These are phyloP conservation scores for Willisornis vidua DNA, from an alignment of 2,113 vertebrate species.

Conservation along the genomic window DNA sequence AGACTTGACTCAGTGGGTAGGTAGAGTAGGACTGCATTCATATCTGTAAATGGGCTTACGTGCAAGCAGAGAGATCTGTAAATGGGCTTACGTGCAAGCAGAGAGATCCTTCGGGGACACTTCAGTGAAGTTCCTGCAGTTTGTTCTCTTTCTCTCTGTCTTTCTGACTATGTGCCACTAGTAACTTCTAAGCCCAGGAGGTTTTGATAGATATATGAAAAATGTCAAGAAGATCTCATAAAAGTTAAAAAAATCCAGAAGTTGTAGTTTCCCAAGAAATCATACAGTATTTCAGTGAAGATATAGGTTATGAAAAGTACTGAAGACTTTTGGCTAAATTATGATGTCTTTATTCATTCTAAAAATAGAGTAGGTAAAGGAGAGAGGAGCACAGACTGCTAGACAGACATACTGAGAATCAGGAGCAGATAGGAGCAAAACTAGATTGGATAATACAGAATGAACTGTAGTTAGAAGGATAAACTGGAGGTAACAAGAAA, in stretches of 20 bases:
- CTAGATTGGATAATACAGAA: neutral
- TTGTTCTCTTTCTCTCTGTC: neutral
- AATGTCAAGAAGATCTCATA: neutral
- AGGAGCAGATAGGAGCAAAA: neutral
- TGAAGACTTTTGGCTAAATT: neutral
- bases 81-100: neutral
- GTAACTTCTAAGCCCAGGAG: neutral
- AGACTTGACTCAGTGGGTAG: neutral
- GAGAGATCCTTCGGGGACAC: neutral
- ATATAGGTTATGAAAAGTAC: neutral
- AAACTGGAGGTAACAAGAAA: neutral
- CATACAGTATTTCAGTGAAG: neutral
- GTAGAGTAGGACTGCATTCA: neutral
- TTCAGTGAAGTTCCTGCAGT: neutral
- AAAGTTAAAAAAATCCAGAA: neutral
- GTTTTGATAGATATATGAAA: neutral
- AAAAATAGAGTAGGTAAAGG: neutral
- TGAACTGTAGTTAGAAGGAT: neutral
- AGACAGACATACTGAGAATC: neutral
- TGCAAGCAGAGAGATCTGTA: neutral
- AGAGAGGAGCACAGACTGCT: neutral
- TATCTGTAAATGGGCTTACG: neutral
- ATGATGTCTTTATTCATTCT: neutral
- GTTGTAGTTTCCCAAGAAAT: neutral
- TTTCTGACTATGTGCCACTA: neutral